Evolutionary conservation across 2,113 vertebrate genomes (phyloP).

Genomic region (Hippocampus guttulatus): DNA sequence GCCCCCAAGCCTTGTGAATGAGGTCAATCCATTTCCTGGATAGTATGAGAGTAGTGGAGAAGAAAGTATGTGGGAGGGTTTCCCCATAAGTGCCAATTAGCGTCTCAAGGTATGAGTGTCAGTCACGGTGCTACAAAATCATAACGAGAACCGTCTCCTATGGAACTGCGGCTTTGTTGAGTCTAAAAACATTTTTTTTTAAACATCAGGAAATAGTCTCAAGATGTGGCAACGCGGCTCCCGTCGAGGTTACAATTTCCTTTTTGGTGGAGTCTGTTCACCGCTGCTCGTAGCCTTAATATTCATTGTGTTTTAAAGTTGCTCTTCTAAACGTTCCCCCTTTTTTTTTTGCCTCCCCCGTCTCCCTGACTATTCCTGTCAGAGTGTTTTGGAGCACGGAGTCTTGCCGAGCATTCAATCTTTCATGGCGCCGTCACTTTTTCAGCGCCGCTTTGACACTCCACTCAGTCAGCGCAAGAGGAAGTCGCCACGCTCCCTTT

Average conservation of each 20-base stretch:
- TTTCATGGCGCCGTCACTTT: constrained; percentile 46
- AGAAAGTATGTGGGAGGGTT: constrained; percentile 31
- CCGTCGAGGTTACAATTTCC: not conserved
- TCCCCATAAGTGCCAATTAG: constrained; percentile 59
- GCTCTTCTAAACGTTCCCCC: constrained; percentile 11
- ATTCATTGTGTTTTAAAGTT: not conserved
- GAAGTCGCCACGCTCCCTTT: constrained; percentile 43
- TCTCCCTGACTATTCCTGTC: constrained; percentile 19
- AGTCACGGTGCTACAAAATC: constrained; percentile 18
- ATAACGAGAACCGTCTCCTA: not conserved
- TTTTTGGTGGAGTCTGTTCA: not conserved
- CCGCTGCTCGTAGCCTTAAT: not conserved
- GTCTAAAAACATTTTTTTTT: no score
- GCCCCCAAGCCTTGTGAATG: constrained; percentile 52
- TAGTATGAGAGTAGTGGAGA: constrained; percentile 27
- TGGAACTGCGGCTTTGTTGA: not conserved
- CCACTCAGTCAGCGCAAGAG: constrained; percentile 49
- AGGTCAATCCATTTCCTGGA: constrained; percentile 59
- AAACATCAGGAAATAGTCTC: no score
- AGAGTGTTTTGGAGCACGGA: constrained; percentile 50
- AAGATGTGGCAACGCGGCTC: not conserved
- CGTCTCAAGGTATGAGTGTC: constrained; percentile 37
- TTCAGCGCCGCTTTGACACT: constrained; percentile 51
- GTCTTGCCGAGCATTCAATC: constrained; percentile 50
- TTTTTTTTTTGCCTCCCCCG: constrained; percentile 16